Conservation (phyloP, 2,888 invertebrate genomes). For the Carcina quercana region DNA sequence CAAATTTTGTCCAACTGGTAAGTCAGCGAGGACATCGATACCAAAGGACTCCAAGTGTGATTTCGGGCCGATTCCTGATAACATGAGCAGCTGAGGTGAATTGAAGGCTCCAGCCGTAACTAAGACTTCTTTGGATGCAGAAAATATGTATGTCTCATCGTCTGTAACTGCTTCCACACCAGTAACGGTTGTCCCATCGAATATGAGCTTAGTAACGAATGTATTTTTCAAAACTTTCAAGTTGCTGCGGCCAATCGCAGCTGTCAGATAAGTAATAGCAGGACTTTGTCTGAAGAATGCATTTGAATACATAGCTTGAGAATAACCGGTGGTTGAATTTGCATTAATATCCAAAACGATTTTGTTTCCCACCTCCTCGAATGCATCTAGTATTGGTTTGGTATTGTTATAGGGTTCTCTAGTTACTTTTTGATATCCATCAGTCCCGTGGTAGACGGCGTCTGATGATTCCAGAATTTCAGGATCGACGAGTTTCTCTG, state of each 20-base stretch:
- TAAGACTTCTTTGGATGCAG: constrained; percentile 29
- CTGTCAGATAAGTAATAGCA: not conserved
- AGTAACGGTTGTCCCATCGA: constrained; percentile 12
- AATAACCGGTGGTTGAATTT: not conserved
- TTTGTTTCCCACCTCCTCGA: not conserved
- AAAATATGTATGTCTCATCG: constrained; percentile 12
- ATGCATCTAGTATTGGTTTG: not conserved
- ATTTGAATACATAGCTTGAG: not conserved
- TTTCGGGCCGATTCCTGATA: constrained; percentile 26
- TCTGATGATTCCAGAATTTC: not conserved
- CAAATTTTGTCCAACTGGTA: constrained; percentile 32
- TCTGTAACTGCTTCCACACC: constrained; percentile 14
- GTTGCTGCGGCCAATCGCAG: constrained; percentile 50
- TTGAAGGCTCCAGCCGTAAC: constrained; percentile 49
- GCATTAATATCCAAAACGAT: not conserved
- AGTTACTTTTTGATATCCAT: not conserved
- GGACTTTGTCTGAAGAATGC: constrained; percentile 34
- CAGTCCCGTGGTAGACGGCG: not conserved
- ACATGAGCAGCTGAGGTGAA: constrained; percentile 26
- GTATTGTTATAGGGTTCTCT: not conserved
- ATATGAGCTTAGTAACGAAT: constrained; percentile 14
- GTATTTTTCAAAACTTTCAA: constrained; percentile 44
- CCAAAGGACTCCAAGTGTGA: constrained; percentile 52
- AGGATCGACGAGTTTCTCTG: not conserved
- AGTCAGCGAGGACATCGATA: constrained; percentile 25